Base-by-base conservation (phyloP, 2,113 vertebrate genomes). In the Zapornia atra region DNA sequence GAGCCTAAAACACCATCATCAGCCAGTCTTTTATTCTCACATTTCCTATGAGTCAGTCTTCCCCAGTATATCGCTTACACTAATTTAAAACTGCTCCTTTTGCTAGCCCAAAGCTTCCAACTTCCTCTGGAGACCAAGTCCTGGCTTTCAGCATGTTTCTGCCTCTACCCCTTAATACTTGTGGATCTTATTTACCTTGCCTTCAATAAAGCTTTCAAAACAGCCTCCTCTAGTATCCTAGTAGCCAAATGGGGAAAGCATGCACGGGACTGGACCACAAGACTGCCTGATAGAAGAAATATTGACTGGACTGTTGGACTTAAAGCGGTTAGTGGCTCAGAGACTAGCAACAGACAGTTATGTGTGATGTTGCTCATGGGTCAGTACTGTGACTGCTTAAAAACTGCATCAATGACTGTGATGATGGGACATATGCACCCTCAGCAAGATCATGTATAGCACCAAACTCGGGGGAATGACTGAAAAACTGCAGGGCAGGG, bases 41-140 rank as follows among this genome's bases (percentile, higher is more conserved):
- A 81, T 69, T 83, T 93, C 91, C 86, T 88, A 38, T 89, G 80
- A 96, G 82, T 86, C 88, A 86, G 57, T 81, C 38, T 84, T 81
- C 77, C 72, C 76, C 57, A 79, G 44, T 25, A 22, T 10, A 20
- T 56, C 78, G 53, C 50, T 79, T 34, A 51, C 8, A 17, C 42
- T 65, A 16, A 69, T 24, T 25, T 83, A 90, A 95, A 93, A 78
- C 15, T 66, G 21, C 28, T 86, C 22, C 34, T 70, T 70, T 63
- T 70, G 16, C 14, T 44, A 64, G 60, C 20, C 34, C 4, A 14
- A 91, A 95, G 53, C 15, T 66, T 92, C 12, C 60, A 64, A n/a
- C 22, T 88, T 93, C 54, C 72, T 50, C 53, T 64, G 21, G 26
- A 69, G 57, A 72, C 79, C 56, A 88, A 81, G 34, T 21, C 48